Evolutionary conservation across 2,797 vertebrate species (phyloP), one percentile per base, ranked within the genome.

Genomic region (Linurgus olivaceus): DNA sequence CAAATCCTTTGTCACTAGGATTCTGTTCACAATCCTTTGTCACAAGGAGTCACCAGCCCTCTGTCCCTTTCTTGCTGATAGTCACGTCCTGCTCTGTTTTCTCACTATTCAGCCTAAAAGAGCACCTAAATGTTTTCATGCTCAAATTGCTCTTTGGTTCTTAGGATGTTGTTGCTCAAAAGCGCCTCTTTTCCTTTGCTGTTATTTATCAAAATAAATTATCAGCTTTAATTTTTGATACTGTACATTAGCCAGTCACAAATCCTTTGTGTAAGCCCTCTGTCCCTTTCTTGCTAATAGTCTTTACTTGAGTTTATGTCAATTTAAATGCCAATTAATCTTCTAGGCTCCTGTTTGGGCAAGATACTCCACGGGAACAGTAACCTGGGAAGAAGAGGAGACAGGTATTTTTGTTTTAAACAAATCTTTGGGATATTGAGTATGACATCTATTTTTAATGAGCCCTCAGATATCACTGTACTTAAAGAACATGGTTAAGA

Each of bases 81-180:
- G 4, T 21, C 18, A 4, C 16, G 21, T 45, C 20, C 23, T 23
- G 59, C 50, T 31, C 11, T 23, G 0, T 7, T 63, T 19, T 13
- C 51, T 25, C 10, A 1, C 5, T 35, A 0, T 21, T 47, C 12
- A 1, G 24, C 15, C 17, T 61, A 1, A 45, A 77, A 45, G 5
- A 2, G 7, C 11, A 2, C 20, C 24, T 9, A 1, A 5, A 3
- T 17, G 10, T 7, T n/a, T 54, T 42, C 10, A 0, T 16, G 4
- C 2, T 28, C 1, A 0, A 7, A 0, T 37, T 26, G 1, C 13
- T 13, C 8, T 52, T 19, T 15, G 7, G 4, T 29, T 61, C 25
- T 40, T 40, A 40, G 15, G 7, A 25, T 33, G 15, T 9, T 58
- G 8, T 8, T 50, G 44, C 11, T 55, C 28, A 21, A 40, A 66